Percentiles rank a stretch among this genome's conserved stretches.
These are phyloP conservation scores for Pteromalus puparum DNA, from an alignment of 1,140 invertebrate genomes.

Conservation along the genomic window DNA sequence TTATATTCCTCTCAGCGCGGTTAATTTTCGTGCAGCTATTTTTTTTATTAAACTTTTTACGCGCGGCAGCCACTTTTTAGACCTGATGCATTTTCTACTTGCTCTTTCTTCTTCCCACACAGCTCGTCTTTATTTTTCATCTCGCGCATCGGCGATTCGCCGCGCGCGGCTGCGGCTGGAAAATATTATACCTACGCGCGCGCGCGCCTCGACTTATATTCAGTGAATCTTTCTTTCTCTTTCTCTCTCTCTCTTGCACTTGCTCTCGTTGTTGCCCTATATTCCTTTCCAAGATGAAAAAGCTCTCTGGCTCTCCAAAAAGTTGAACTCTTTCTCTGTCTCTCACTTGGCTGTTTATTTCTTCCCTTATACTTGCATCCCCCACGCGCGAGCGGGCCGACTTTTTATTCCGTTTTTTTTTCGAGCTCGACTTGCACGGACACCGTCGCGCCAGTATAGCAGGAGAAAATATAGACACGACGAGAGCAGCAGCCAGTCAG, in stretches of 20 bases:
- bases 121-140: constrained; percentile 24
- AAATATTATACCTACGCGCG: constrained; percentile 27
- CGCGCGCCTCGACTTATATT: constrained; percentile 26
- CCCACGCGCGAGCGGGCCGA: no score
- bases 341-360: neutral
- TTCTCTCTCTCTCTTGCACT: neutral
- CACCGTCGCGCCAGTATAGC: no score
- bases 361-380: neutral
- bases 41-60: constrained; percentile 21
- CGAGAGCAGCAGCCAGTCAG: no score
- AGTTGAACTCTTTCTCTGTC: neutral
- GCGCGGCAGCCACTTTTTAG: neutral
- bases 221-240: constrained; percentile 28
- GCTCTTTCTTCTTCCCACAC: neutral
- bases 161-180: no score
- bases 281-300: constrained; percentile 17
- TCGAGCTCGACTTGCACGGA: neutral
- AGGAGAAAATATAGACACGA: neutral
- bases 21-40: neutral
- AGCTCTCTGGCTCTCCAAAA: neutral
- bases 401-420: neutral
- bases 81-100: neutral
- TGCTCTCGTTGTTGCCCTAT: neutral
- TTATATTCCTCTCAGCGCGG: no score
- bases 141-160: constrained; percentile 24